These are phyloP conservation scores for Euura lappo DNA, from an alignment of 1,140 invertebrate species.

Conservation along the genomic window DNA sequence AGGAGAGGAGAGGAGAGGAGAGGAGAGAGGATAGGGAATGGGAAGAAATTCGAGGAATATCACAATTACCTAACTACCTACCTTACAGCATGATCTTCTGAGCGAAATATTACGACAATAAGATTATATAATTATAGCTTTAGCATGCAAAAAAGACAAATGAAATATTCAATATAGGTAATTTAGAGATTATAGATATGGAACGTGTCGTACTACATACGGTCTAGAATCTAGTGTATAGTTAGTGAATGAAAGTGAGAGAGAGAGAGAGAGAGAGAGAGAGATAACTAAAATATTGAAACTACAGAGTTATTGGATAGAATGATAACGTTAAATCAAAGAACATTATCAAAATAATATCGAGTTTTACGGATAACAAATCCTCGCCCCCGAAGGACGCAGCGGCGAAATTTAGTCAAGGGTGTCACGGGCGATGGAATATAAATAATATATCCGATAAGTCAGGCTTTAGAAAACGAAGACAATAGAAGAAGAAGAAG, in stretches of 20 bases:
- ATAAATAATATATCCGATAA: background rate
- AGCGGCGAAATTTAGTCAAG: too few relatives aligned
- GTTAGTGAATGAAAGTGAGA: background rate
- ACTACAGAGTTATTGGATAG: background rate
- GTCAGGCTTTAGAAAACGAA: background rate
- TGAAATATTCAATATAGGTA: slow-evolving; percentile 49
- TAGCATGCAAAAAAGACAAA: slow-evolving; percentile 49
- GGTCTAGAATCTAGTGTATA: slow-evolving; percentile 3
- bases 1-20: too few relatives aligned
- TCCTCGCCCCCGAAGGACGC: too few relatives aligned
- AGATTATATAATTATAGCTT: slow-evolving; percentile 36
- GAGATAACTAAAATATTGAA: background rate
- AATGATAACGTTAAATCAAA: background rate
- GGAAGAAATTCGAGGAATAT: too few relatives aligned
- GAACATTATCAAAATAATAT: background rate
- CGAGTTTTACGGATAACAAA: background rate
- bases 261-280: too few relatives aligned
- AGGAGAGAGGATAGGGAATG: too few relatives aligned
- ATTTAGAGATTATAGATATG: background rate
- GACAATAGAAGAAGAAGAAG: background rate
- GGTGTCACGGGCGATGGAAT: too few relatives aligned
- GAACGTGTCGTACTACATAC: background rate
- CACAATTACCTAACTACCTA: too few relatives aligned
- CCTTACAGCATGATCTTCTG: background rate
- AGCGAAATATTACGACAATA: background rate